A percentile compares a stretch with the other conserved stretches of the same genome.
These are phyloP conservation scores for Aphaenogaster floridana DNA, from an alignment of 1,140 invertebrate genomes.

Conservation along the genomic window DNA sequence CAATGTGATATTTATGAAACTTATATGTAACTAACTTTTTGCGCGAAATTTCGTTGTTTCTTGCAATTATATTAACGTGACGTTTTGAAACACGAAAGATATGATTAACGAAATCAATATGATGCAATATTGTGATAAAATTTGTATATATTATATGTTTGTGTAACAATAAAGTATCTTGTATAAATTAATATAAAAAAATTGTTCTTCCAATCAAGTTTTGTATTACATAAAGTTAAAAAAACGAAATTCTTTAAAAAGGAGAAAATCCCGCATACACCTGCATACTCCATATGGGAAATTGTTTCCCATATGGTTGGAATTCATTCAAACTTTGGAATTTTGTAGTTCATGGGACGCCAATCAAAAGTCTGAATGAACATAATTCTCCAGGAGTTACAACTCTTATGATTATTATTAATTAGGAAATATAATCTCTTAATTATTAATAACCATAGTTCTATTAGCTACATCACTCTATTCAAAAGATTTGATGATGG, in stretches of 20 bases:
- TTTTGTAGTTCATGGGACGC: too few relatives aligned
- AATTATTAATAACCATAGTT: too few relatives aligned
- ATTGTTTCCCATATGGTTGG: too few relatives aligned
- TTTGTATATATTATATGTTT: conserved; percentile 33
- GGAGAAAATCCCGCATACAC: too few relatives aligned
- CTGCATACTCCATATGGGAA: too few relatives aligned
- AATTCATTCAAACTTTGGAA: too few relatives aligned
- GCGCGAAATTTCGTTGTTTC: background rate
- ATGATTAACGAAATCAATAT: background rate
- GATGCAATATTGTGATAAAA: conserved; percentile 23
- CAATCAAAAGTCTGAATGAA: too few relatives aligned
- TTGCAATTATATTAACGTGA: background rate
- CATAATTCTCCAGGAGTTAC: too few relatives aligned
- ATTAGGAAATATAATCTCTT: too few relatives aligned
- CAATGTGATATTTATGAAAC: background rate
- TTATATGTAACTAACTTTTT: conserved; percentile 32
- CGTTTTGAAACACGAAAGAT: background rate
- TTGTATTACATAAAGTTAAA: background rate
- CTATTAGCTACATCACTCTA: too few relatives aligned
- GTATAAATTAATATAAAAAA: background rate
- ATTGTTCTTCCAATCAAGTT: background rate
- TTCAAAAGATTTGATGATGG: too few relatives aligned
- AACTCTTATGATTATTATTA: too few relatives aligned
- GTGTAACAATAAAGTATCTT: background rate
- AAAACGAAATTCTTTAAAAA: background rate